These are phyloP conservation scores for Oscheius sp. DNA, from an alignment of 2,888 invertebrate genomes.

Conservation along the genomic window DNA sequence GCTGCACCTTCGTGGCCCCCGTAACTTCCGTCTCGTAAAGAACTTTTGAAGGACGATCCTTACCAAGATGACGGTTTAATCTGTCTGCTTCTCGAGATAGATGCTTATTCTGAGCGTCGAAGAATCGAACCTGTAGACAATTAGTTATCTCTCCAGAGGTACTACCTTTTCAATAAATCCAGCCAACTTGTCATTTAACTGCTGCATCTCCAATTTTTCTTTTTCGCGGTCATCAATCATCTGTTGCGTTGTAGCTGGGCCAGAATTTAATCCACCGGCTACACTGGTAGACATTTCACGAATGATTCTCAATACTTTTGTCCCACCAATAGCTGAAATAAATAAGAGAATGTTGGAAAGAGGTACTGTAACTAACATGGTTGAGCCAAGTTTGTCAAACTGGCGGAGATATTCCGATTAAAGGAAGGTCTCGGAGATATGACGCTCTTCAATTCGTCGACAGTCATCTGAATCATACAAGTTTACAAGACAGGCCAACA, in stretches of 20 bases:
- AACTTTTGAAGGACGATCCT: constrained; percentile 62
- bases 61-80: constrained; percentile 68
- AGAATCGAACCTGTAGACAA: constrained; percentile 70
- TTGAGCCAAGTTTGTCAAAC: constrained; percentile 24
- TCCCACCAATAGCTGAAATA: constrained; percentile 8
- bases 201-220: constrained; percentile 77
- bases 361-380: constrained; percentile 1
- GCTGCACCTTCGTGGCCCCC: constrained; percentile 19
- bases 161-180: constrained; percentile 76
- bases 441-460: constrained; percentile 26
- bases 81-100: constrained; percentile 69
- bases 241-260: constrained; percentile 42
- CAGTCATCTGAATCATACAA: constrained; percentile 13
- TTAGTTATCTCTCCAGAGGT: not conserved
- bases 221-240: constrained; percentile 73
- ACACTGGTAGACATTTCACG: constrained; percentile 19
- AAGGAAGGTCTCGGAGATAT: constrained; percentile 33
- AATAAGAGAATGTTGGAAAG: not conserved
- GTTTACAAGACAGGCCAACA: not conserved
- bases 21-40: constrained; percentile 62
- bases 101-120: constrained; percentile 74
- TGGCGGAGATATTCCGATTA: constrained; percentile 23
- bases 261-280: constrained; percentile 20
- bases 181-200: constrained; percentile 77
- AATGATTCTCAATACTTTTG: constrained; percentile 9